These are phyloP conservation scores for Lasioglossum pauxillum DNA, from an alignment of 2,888 invertebrate genomes.

Conservation along the genomic window DNA sequence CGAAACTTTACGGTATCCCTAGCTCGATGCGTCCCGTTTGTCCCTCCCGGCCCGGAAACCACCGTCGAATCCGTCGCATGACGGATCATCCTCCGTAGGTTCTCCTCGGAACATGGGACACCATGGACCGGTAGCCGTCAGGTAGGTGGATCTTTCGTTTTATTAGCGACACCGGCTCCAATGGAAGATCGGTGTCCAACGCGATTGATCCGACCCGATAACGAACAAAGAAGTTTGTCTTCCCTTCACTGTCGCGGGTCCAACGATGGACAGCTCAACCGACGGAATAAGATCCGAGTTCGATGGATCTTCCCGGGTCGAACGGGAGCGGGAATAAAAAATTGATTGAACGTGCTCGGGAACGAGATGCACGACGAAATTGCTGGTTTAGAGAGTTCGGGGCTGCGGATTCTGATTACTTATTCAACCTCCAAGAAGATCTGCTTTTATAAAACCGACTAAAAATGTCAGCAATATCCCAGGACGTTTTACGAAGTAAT, in stretches of 20 bases:
- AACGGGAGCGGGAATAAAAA: background rate
- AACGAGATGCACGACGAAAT: background rate
- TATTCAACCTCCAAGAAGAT: too few species aligned
- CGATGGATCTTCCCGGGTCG: background rate
- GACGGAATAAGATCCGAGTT: background rate
- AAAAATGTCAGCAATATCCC: too few species aligned
- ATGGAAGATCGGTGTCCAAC: conserved; percentile 14
- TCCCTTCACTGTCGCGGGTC: background rate
- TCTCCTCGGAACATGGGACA: conserved; percentile 42
- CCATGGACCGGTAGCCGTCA: conserved; percentile 47
- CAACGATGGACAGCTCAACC: background rate
- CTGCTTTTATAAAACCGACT: too few species aligned
- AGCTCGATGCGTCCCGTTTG: conserved; percentile 19
- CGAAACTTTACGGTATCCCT: conserved; percentile 69
- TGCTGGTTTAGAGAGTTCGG: background rate
- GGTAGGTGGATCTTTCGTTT: conserved; percentile 24
- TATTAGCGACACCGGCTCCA: conserved; percentile 24
- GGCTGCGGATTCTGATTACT: background rate
- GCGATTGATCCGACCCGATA: conserved; percentile 9
- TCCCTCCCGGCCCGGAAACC: conserved; percentile 11
- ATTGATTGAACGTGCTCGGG: background rate
- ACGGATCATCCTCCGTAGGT: conserved; percentile 48
- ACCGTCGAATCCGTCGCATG: conserved; percentile 24
- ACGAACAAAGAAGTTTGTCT: conserved; percentile 13
- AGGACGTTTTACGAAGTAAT: too few species aligned